Evolutionary conservation across 2,113 vertebrate genomes (phyloP).

Genomic region (Tragelaphus strepsiceros): DNA sequence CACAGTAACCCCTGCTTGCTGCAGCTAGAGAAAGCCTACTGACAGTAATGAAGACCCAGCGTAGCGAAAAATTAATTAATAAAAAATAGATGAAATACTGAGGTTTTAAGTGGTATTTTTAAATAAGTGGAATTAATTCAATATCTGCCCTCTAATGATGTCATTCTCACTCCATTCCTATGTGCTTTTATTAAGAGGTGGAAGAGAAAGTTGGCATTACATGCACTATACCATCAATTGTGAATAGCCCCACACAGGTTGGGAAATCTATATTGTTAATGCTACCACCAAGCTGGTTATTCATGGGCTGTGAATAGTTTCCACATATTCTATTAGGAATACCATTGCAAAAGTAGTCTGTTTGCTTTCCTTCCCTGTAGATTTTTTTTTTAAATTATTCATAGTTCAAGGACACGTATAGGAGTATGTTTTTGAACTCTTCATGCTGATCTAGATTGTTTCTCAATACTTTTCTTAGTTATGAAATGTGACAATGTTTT

Average conservation of each 20-base stretch:
- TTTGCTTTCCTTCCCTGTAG: not conserved
- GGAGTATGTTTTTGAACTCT: not conserved
- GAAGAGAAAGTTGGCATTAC: not conserved
- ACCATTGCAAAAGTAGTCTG: not conserved
- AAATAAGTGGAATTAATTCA: not conserved
- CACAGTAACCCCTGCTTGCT: not conserved
- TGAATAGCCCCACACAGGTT: not conserved
- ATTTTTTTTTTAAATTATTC: not conserved
- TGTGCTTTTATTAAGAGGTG: not conserved
- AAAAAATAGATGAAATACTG: not conserved
- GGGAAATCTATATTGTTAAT: not conserved
- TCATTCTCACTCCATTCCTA: not conserved
- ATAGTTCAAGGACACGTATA: not conserved
- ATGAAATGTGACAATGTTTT: not conserved
- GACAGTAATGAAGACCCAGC: not conserved
- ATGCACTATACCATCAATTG: not conserved
- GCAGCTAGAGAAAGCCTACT: not conserved
- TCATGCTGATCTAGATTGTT: not conserved
- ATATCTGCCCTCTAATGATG: not conserved
- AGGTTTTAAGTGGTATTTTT: not conserved
- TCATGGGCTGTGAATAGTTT: not conserved
- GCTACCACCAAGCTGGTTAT: not conserved
- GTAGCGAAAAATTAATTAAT: not conserved
- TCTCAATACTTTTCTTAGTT: not conserved
- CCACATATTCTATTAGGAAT: not conserved